Conservation (phyloP, 2,888 invertebrate species). For the Phrixothrix hirtus region DNA sequence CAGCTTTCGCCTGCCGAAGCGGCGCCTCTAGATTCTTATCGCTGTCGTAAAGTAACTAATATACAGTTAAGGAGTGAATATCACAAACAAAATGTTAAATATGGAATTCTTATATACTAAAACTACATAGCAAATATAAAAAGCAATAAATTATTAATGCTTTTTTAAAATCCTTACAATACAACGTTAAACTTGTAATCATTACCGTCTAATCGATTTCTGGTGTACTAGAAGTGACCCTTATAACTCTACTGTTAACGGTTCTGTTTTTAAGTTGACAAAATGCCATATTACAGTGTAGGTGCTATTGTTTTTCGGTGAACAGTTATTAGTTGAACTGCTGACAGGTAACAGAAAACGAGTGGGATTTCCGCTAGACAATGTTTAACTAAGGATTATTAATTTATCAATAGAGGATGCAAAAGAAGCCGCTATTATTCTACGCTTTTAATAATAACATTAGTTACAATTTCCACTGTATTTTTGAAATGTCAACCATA, state of each 20-base stretch:
- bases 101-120: constrained; percentile 36
- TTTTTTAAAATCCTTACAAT: constrained; percentile 35
- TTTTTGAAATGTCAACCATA: no score
- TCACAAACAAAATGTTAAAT: constrained; percentile 29
- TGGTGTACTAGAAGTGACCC: constrained; percentile 42
- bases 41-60: constrained; percentile 39
- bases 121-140: constrained; percentile 18
- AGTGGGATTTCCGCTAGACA: not conserved
- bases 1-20: constrained; percentile 33
- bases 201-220: constrained; percentile 41
- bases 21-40: constrained; percentile 47
- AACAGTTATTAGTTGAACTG: constrained; percentile 37
- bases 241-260: constrained; percentile 41
- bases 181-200: constrained; percentile 19
- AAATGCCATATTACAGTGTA: constrained; percentile 37
- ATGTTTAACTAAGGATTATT: no score
- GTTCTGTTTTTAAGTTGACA: constrained; percentile 37
- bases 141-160: constrained; percentile 40
- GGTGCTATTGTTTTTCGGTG: constrained; percentile 40
- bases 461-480: no score
- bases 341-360: constrained; percentile 22
- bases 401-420: no score
- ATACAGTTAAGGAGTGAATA: constrained; percentile 23
- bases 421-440: no score
- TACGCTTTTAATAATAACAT: no score